Evolutionary conservation across 2,888 invertebrate genomes (phyloP), one percentile per base, ranked within the genome.

Genomic region (Drosophila austrosaltans): DNA sequence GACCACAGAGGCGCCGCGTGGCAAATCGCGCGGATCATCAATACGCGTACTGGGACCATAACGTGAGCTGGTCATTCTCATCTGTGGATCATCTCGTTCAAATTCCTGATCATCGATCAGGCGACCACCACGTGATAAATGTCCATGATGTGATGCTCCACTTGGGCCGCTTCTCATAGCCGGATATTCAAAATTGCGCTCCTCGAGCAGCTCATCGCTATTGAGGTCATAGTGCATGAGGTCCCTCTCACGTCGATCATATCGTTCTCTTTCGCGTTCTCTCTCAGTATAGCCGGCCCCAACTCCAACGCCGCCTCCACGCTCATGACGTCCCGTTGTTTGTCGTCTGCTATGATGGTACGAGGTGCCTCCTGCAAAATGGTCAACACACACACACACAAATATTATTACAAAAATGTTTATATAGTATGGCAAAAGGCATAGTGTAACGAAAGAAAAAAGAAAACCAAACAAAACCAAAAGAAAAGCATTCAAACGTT

Each of bases 191-290:
- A 92, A 92, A 67, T 90, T 92, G 36, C 92, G 89, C 75, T 92
- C 92, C 74, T 92, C 92, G 63, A 92, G 79, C 77, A 92, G 80
- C 69, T 92, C 92, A 63, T 92, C 92, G 70, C 90, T 92, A 77
- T 93, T 92, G 32, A 93, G 82, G 81, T 92, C 92, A 74, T 92
- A 93, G 64, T 92, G 92, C 90, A 92, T 91, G 16, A 92, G 87
- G 82, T 92, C 92, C 66, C 92, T 92, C 71, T 92, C 92, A 32
- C 92, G 90, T 16, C 91, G 91, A 81, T 92, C 92, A 48, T 92
- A 70, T 48, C 92, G 90, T 70, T 92, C 92, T 39, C 91, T 81
- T 56, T 91, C 91, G 66, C 89, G 90, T 48, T 80, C 78, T 4
- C 90, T 79, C 53, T 90, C 90, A 22, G 16, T 40, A 53, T 54